A percentile compares a stretch with the other conserved stretches of the same genome.
phyloP scores from a whole-genome alignment of 2,113 vertebrate species.

The Sylvia atricapilla region DNA sequence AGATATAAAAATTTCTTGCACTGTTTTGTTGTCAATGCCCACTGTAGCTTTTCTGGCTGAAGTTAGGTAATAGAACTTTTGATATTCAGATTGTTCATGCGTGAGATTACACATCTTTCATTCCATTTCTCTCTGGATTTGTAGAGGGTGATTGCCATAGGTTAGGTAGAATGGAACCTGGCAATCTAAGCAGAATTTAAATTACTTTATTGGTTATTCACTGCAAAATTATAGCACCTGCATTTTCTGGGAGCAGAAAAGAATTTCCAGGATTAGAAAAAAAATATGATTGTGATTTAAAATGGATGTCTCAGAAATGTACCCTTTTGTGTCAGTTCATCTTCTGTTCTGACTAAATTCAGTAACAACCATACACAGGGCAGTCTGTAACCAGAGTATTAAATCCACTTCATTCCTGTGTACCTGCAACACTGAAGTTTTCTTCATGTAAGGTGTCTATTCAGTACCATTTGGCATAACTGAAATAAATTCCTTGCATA shows the following conservation, averaged over 20 bases:
- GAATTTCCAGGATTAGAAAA: neutral
- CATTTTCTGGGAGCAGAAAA: neutral
- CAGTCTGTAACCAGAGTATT: neutral
- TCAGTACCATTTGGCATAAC: neutral
- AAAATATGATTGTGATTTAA: neutral
- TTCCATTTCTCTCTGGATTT: neutral
- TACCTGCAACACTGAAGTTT: neutral
- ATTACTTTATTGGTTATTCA: neutral
- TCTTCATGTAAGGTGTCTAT: neutral
- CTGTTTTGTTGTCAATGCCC: neutral
- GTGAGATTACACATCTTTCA: neutral
- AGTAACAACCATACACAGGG: neutral
- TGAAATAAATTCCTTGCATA: neutral
- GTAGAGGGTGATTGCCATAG: neutral
- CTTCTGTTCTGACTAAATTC: neutral
- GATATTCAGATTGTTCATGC: neutral
- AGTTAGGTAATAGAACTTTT: neutral
- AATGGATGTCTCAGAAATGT: neutral
- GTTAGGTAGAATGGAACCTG: neutral
- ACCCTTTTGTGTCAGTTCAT: neutral
- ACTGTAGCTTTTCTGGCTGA: neutral
- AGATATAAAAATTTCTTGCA: neutral
- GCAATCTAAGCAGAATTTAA: neutral
- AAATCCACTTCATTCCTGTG: neutral
- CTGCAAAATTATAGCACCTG: neutral